Conservation (phyloP, 2,797 vertebrate species). For the Platyrinchus mystaceus region DNA sequence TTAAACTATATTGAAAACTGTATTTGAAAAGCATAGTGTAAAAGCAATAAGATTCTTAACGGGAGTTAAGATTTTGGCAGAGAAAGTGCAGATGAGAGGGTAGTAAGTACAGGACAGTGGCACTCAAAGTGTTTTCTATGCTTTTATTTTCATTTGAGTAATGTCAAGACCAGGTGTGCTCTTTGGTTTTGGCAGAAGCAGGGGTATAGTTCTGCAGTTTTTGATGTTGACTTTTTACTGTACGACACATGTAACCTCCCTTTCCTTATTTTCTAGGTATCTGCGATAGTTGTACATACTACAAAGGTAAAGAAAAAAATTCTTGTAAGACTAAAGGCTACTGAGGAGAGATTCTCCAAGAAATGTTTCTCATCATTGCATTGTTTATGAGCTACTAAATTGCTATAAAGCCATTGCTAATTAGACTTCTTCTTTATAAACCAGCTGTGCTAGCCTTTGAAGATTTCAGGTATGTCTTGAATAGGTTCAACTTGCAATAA, state of each 20-base stretch:
- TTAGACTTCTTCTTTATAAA: conserved; percentile 72
- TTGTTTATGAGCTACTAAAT: conserved; percentile 46
- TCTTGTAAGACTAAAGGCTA: neutral
- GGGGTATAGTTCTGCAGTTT: neutral
- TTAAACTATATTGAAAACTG: neutral
- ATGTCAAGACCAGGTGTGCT: neutral
- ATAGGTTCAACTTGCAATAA: conserved; percentile 66
- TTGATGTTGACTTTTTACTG: neutral
- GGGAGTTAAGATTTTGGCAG: neutral
- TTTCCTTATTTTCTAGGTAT: neutral
- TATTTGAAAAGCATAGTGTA: neutral
- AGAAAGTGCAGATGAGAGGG: neutral
- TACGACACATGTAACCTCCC: neutral
- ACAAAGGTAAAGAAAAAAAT: neutral
- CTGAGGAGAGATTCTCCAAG: neutral
- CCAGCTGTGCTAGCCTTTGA: conserved; percentile 58
- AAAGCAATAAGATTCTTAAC: neutral
- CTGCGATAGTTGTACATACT: neutral
- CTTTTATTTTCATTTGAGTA: neutral
- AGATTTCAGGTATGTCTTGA: conserved; percentile 64
- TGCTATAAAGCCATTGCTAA: conserved; percentile 59
- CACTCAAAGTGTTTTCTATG: neutral
- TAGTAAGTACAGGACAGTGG: neutral
- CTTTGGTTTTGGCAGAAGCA: neutral
- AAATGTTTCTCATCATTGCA: conserved; percentile 50